Conservation (phyloP, 2,888 invertebrate genomes). For the Nebria salina region DNA sequence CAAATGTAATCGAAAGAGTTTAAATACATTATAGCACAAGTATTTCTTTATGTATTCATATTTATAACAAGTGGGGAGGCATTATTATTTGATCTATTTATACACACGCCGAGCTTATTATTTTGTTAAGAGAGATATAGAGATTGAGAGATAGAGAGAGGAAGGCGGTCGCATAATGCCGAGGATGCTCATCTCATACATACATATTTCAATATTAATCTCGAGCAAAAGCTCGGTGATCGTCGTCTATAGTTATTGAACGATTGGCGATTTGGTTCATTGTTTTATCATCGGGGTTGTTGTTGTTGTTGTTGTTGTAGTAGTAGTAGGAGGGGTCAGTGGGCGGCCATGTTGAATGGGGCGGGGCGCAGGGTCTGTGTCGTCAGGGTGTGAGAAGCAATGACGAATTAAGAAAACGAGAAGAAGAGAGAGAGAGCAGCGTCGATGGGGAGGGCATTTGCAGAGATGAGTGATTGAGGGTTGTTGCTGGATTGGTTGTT, state of each 20-base stretch:
- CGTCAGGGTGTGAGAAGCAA: neutral
- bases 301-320: too few species aligned
- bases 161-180: slow-evolving; percentile 6
- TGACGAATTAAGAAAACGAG: neutral
- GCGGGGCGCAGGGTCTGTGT: neutral
- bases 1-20: slow-evolving; percentile 47
- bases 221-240: neutral
- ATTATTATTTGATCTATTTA: slow-evolving; percentile 18
- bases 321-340: neutral
- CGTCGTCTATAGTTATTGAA: neutral
- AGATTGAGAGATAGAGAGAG: neutral
- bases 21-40: slow-evolving; percentile 47
- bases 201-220: neutral
- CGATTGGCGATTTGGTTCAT: neutral
- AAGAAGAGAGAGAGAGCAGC: neutral
- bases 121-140: neutral
- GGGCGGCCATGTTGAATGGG: neutral
- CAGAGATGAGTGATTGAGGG: neutral
- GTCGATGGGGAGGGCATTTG: neutral
- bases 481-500: neutral
- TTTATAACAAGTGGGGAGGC: slow-evolving; percentile 42
- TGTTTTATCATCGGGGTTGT: neutral
- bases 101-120: slow-evolving; percentile 18
- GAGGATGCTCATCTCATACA: neutral
- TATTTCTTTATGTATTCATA: slow-evolving; percentile 41